Evolutionary conservation across 2,113 vertebrate species (phyloP).

Genomic region (Paramormyrops kingsleyae): DNA sequence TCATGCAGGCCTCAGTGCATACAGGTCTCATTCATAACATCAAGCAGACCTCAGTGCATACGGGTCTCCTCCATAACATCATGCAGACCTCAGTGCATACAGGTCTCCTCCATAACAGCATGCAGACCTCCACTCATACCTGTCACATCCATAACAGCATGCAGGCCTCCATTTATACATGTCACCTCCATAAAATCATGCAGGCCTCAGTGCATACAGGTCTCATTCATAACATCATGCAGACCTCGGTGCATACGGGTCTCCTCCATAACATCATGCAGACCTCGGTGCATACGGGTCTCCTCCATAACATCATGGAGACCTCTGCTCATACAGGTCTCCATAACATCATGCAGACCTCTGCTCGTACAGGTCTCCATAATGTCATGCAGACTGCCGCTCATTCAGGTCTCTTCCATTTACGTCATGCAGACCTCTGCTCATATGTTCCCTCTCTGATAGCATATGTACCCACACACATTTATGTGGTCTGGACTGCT

Average conservation of each 20-base stretch:
- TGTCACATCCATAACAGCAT: background rate
- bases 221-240: background rate
- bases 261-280: background rate
- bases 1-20: too few species aligned
- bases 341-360: background rate
- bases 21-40: too few species aligned
- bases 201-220: background rate
- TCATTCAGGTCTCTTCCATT: background rate
- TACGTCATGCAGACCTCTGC: background rate
- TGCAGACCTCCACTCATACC: slow-evolving; percentile 20
- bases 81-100: background rate
- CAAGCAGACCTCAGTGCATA: background rate
- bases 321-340: background rate
- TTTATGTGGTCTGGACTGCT: slow-evolving; percentile 74
- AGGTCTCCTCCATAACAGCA: slow-evolving; percentile 43
- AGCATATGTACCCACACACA: slow-evolving; percentile 67
- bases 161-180: background rate
- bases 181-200: background rate
- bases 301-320: background rate
- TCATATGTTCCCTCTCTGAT: slow-evolving; percentile 25
- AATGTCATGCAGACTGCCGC: background rate
- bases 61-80: background rate
- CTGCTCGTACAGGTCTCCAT: background rate
- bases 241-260: background rate
- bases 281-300: background rate